Base-by-base conservation (phyloP, 2,888 invertebrate genomes). In the Clostera curtula region DNA sequence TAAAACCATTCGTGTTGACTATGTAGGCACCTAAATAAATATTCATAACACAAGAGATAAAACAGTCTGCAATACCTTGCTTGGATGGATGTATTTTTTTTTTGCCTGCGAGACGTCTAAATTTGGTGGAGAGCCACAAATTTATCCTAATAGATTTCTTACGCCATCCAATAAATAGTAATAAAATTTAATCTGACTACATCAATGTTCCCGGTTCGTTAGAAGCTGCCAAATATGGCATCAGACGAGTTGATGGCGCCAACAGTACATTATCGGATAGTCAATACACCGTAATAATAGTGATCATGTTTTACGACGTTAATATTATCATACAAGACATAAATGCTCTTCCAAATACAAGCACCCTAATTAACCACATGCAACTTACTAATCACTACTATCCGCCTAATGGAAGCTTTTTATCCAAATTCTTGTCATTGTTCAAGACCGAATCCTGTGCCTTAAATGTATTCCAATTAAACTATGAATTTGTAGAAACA, bases 161-260 rank as follows among this genome's bases (percentile, higher is more conserved):
- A n/a, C n/a, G n/a, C n/a, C n/a, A n/a, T n/a, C n/a, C n/a, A n/a
- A n/a, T n/a, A 40, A 39, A 47, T 46, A 43, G 47, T 34, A 49
- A 47, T 48, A 47, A 47, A 49, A 42, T 25, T 39, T 32, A 29
- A 46, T 26, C 24, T 34, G 38, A 41, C 43, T 31, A 37, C 40
- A 44, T 45, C 48, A 49, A 38, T 39, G 43, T 49, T 34, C 32
- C 45, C 44, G 41, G 39, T 47, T 55, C 51, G 55, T 57, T 55
- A 57, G 49, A 49, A 43, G 41, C 27, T 24, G 26, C 65, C 52
- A 39, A 64, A 67, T 59, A 68, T 37, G 61, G 63, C 35, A 31
- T 40, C 30, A 48, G 51, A 45, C 40, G 40, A 39, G 36, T 49
- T 42, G 53, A 44, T 54, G 72, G 70, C 68, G 69, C 68, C 69